Evolutionary conservation across 2,113 vertebrate genomes (phyloP).

Genomic region (Genyomyrus donnyi): DNA sequence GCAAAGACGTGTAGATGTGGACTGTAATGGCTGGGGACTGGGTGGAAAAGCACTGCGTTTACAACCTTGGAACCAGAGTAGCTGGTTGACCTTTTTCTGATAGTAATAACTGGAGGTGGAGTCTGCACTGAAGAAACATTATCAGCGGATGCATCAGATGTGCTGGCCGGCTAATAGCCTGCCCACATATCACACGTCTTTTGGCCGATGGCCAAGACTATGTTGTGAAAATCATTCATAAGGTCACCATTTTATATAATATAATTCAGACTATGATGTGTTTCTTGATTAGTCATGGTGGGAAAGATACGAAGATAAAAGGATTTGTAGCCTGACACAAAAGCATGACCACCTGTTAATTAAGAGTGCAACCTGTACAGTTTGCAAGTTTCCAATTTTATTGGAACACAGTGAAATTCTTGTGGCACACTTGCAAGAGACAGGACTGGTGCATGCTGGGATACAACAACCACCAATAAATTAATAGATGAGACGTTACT

Average conservation of each 20-base stretch:
- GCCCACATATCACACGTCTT: not conserved
- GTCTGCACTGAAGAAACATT: not conserved
- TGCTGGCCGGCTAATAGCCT: not conserved
- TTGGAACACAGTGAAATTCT: not conserved
- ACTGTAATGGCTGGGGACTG: not conserved
- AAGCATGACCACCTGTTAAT: not conserved
- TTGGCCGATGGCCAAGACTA: not conserved
- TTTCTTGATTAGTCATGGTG: not conserved
- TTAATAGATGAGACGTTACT: not conserved
- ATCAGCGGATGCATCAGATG: not conserved
- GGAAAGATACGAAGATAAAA: not conserved
- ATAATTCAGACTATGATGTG: not conserved
- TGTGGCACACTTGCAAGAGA: not conserved
- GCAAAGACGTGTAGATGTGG: not conserved
- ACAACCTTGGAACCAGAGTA: not conserved
- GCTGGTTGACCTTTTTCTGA: not conserved
- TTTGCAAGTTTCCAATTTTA: not conserved
- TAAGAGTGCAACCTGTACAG: not conserved
- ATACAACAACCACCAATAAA: not conserved
- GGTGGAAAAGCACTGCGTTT: not conserved
- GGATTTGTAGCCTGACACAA: not conserved
- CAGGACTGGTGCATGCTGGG: not conserved
- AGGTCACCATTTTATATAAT: not conserved
- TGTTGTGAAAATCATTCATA: not conserved
- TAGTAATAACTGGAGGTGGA: not conserved